phyloP scores from a whole-genome alignment of 2,797 vertebrate genomes.

The Sparus aurata region DNA sequence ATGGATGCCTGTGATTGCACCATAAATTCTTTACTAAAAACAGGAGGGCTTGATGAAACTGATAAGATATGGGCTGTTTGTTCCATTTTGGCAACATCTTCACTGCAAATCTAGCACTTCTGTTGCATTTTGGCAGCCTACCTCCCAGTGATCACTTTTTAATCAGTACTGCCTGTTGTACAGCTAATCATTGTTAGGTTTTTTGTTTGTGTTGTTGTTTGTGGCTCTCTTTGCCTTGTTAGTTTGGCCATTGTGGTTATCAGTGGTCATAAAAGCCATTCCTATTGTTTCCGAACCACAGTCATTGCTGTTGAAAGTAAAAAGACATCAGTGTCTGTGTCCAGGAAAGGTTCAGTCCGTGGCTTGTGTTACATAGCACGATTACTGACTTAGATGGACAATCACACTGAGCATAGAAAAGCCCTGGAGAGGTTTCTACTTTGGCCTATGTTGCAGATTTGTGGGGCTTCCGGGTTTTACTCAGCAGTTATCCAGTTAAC shows the following conservation, averaged over 20 bases:
- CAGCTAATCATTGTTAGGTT: slow-evolving; percentile 12
- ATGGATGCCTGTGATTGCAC: slow-evolving; percentile 37
- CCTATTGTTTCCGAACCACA: slow-evolving; percentile 25
- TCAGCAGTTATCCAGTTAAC: slow-evolving; percentile 47
- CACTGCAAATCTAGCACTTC: slow-evolving; percentile 4
- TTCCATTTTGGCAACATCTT: slow-evolving; percentile 47
- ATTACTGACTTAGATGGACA: slow-evolving; percentile 32
- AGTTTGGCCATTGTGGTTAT: slow-evolving; percentile 4
- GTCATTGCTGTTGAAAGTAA: slow-evolving; percentile 14
- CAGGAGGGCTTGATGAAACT: slow-evolving; percentile 44
- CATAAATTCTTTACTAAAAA: slow-evolving; percentile 39
- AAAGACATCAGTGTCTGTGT: slow-evolving; percentile 25
- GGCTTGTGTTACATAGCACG: slow-evolving; percentile 32
- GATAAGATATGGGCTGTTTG: slow-evolving; percentile 48
- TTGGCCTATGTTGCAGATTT: slow-evolving; percentile 41
- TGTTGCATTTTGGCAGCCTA: slow-evolving; percentile 29
- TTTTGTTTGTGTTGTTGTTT: slow-evolving; percentile 11
- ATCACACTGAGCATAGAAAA: slow-evolving; percentile 6
- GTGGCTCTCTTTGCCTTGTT: slow-evolving; percentile 5
- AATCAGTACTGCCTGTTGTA: slow-evolving; percentile 24
- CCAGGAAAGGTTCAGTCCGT: slow-evolving; percentile 10
- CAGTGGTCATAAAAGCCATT: slow-evolving; percentile 5
- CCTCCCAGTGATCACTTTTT: slow-evolving; percentile 27
- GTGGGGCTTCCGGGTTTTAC: slow-evolving; percentile 24
- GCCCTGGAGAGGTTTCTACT: slow-evolving; percentile 17